Base-by-base conservation (phyloP, 1,140 invertebrate species). In the Drosophila biarmipes region DNA sequence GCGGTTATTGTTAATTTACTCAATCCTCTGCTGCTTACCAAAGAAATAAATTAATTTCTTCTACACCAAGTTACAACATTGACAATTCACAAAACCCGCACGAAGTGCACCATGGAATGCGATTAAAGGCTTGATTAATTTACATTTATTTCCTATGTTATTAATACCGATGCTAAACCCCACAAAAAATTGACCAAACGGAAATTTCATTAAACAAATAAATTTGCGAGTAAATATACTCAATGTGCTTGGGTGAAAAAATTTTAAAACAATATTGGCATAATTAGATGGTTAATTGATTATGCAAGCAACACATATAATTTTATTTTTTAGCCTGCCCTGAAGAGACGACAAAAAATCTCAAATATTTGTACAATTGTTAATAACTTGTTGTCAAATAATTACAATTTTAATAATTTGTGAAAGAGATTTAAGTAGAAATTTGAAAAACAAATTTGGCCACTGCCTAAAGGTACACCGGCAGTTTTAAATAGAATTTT, bases 51-150 rank as follows among this genome's bases (percentile, higher is more conserved):
- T 89, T 89, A 73, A 78, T 79, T 82, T 82, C 64, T 77, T 42
- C 24, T 54, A 42, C 40, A 15, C n/a, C 19, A 49, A 45, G 49
- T 53, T 76, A 63, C 80, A 29, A 29, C 27, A 78, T 29, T 64
- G 53, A 7, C 12, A 29, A 51, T 42, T 43, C 40, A 48, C 40
- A 78, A 78, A 24, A 55, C 35, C 53, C 59, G 61, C 78, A 73
- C 49, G 52, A 66, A 66, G 55, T 48, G 21, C 49, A 42, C 17
- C 63, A 43, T 46, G 31, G 62, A 84, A 86, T 89, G 85, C 79
- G 84, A 87, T 87, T 89, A 87, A 84, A 34, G 67, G 67, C 62
- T 84, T 89, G 79, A 89, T 84, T 84, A 84, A 84, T 77, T 78
- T 89, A 45, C 72, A 82, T 87, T 87, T 72, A 82, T 73, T 73